Evolutionary conservation across 1,140 invertebrate genomes (phyloP).

Genomic region (Heliconius hewitsoni): DNA sequence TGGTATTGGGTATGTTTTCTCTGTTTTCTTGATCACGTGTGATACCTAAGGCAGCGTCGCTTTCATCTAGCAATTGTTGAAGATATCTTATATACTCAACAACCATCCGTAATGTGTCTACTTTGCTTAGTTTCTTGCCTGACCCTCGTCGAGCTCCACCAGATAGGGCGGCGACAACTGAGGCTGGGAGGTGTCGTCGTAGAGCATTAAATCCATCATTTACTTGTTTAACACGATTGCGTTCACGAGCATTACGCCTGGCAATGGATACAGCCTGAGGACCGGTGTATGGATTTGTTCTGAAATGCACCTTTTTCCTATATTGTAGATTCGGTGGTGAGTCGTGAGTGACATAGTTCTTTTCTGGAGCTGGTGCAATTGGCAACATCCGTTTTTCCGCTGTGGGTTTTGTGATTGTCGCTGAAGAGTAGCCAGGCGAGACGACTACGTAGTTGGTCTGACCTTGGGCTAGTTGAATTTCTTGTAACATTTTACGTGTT

Average conservation of each 20-base stretch:
- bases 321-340: constrained; percentile 81
- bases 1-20: constrained; percentile 71
- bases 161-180: constrained; percentile 87
- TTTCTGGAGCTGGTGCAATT: constrained; percentile 81
- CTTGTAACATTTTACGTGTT: constrained; percentile 78
- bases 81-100: constrained; percentile 96
- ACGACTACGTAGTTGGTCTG: constrained; percentile 83
- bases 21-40: constrained; percentile 73
- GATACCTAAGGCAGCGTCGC: constrained; percentile 76
- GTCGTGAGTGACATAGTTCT: constrained; percentile 77
- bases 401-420: constrained; percentile 60
- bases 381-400: constrained; percentile 78
- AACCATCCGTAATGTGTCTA: constrained; percentile 95
- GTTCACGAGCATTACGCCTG: constrained; percentile 94
- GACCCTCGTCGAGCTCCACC: constrained; percentile 85
- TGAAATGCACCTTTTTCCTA: constrained; percentile 88
- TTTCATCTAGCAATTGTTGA: constrained; percentile 90
- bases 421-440: constrained; percentile 72
- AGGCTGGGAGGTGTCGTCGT: constrained; percentile 91
- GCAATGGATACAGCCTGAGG: constrained; percentile 92
- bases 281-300: constrained; percentile 83
- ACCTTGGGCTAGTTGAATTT: constrained; percentile 79
- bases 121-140: constrained; percentile 96
- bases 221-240: constrained; percentile 97
- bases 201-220: constrained; percentile 96